Base-by-base conservation (phyloP, 2,797 vertebrate genomes). In the Anniella stebbinsi region DNA sequence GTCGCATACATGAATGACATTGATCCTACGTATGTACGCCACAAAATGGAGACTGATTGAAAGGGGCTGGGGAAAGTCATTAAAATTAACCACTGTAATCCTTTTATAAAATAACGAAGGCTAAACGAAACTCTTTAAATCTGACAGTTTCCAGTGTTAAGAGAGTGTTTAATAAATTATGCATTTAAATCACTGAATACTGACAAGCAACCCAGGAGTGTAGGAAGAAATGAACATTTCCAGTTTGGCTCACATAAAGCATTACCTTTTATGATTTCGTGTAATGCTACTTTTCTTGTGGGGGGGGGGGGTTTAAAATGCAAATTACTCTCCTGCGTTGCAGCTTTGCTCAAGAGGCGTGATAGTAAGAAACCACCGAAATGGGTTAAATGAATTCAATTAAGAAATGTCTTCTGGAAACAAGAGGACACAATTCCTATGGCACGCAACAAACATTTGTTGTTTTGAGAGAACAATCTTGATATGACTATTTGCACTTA, bases 141-240 rank as follows among this genome's bases (percentile, higher is more conserved):
- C 86, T 93, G 87, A 89, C 57, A 93, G 72, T 54, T 57, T 70
- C 80, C 51, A 89, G 12, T 89, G 87, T 28, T 88, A 33, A 92
- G 87, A 94, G 21, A 88, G 41, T 18, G 28, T 95, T 95, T 94
- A 87, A 85, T 94, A 94, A 95, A 89, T 91, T 93, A 93, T 89
- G 13, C 7, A 92, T 93, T 92, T 80, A 95, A 93, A 94, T 95
- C 25, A 87, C 7, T 91, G 87, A 94, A 60, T 70, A 70, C 10
- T 92, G 25, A 89, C 89, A 92, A 72, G 3, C 63, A 45, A 94
- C 67, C 28, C 2, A 60, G 28, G 76, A 84, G 93, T 0, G 0
- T 63, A 85, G 85, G 30, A 92, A 88, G 87, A 87, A 90, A 83
- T 41, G 84, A 90, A 93, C 84, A 75, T 28, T 92, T 87, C 88